Conservation (phyloP, 2,113 vertebrate genomes). For the Atractosteus spatula region DNA sequence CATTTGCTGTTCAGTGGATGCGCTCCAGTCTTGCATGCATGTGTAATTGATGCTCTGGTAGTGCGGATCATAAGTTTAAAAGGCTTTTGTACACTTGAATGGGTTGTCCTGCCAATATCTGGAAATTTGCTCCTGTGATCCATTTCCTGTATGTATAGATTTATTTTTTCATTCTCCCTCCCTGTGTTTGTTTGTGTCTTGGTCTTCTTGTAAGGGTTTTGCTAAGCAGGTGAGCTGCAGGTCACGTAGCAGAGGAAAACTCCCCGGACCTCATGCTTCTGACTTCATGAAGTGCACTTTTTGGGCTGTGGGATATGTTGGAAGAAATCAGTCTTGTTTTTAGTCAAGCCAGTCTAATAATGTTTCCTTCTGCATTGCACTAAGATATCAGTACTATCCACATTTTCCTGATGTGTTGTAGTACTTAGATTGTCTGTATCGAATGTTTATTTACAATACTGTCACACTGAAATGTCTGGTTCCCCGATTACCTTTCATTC, state of each 20-base stretch:
- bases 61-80: background rate
- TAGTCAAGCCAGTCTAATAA: too few species aligned
- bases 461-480: too few species aligned
- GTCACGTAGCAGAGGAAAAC: constrained; percentile 15
- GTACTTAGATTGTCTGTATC: too few species aligned
- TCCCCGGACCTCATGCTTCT: too few species aligned
- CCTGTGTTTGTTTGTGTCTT: constrained; percentile 22
- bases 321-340: too few species aligned
- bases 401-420: too few species aligned
- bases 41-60: constrained; percentile 44
- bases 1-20: constrained; percentile 47
- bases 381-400: too few species aligned
- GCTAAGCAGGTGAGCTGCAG: constrained; percentile 17
- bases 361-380: too few species aligned
- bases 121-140: background rate
- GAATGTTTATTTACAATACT: too few species aligned
- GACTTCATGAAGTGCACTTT: too few species aligned
- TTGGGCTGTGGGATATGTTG: too few species aligned
- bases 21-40: constrained; percentile 49
- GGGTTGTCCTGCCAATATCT: background rate
- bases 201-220: constrained; percentile 23
- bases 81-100: background rate
- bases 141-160: background rate
- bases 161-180: background rate
- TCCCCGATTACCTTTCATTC: too few species aligned